Percentiles rank a stretch among this genome's conserved stretches.
These are phyloP conservation scores for Ctena decussata DNA, from an alignment of 2,888 invertebrate genomes.

Conservation along the genomic window DNA sequence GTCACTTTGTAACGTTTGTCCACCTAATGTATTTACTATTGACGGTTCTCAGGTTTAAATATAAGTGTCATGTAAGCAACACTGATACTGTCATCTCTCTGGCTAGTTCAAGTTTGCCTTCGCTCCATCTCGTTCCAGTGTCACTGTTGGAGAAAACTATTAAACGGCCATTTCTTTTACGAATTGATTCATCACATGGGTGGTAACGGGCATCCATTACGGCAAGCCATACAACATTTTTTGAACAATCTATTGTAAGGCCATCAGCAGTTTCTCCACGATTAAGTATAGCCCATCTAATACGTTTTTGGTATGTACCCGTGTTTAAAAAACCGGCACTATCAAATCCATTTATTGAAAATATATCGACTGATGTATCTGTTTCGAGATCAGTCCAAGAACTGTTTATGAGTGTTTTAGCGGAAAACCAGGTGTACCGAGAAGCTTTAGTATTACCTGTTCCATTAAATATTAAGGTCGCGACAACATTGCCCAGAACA, in stretches of 20 bases:
- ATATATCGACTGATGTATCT: not conserved
- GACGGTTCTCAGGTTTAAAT: no score
- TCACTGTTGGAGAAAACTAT: not conserved
- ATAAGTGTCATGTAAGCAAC: no score
- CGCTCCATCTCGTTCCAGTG: not conserved
- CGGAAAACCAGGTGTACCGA: not conserved
- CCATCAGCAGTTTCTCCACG: not conserved
- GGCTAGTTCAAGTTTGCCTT: not conserved
- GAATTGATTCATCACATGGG: not conserved
- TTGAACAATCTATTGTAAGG: not conserved
- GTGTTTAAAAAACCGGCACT: not conserved
- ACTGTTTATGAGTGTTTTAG: not conserved
- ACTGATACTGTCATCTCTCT: not conserved
- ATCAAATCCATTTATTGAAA: not conserved
- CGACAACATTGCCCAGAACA: no score
- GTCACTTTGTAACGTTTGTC: no score
- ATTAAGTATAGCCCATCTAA: not conserved
- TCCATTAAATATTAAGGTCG: not conserved
- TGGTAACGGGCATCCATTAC: no score
- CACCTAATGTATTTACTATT: no score
- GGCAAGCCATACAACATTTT: not conserved
- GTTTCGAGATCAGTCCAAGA: not conserved
- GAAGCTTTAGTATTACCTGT: not conserved
- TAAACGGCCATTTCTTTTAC: not conserved
- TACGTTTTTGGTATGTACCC: no score